phyloP scores from a whole-genome alignment of 2,888 invertebrate species.

The Stramonita haemastoma region DNA sequence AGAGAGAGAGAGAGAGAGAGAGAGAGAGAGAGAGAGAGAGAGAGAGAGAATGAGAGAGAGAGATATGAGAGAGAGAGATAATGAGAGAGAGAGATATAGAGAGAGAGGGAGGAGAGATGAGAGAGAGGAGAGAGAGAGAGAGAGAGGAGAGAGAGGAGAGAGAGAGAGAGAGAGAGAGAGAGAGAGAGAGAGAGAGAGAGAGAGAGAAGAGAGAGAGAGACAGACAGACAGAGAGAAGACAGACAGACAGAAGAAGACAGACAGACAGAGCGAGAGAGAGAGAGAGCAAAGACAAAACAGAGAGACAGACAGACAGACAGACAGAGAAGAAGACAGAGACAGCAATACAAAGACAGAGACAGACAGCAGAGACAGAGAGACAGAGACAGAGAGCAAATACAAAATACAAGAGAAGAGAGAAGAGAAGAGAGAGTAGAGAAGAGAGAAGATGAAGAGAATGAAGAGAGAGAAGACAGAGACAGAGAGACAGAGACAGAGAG shows the following conservation, averaged over 20 bases:
- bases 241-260: not conserved
- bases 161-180: not conserved
- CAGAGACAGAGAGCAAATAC: not conserved
- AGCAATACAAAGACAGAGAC: not conserved
- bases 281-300: not conserved
- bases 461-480: not conserved
- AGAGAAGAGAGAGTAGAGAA: not conserved
- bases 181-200: not conserved
- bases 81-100: too few relatives aligned
- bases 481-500: not conserved
- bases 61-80: too few relatives aligned
- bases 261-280: slow-evolving; percentile 1
- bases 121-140: not conserved
- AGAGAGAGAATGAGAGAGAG: too few relatives aligned
- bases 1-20: too few relatives aligned
- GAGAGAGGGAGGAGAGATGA: too few relatives aligned
- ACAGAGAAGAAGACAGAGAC: too few relatives aligned
- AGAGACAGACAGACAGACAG: not conserved
- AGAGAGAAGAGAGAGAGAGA: not conserved
- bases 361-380: not conserved
- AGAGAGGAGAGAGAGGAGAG: not conserved
- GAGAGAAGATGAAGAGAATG: not conserved
- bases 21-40: too few relatives aligned
- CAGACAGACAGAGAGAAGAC: not conserved
- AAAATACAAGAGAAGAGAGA: too few relatives aligned